Base-by-base conservation (phyloP, 2,888 invertebrate species). In the Tachina grossa region DNA sequence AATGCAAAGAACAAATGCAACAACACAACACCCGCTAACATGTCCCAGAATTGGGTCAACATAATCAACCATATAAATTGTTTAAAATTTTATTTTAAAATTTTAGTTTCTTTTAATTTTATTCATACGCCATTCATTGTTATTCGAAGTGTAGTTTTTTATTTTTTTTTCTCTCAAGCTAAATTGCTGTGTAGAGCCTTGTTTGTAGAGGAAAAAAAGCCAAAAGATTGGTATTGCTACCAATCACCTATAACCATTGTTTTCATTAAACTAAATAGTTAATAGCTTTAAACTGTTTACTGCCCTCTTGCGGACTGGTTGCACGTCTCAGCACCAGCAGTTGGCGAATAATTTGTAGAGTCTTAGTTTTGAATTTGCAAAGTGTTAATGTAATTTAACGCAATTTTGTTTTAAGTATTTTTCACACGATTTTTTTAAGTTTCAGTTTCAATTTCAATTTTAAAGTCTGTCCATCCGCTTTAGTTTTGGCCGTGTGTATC, bases 21-120 rank as follows among this genome's bases (percentile, higher is more conserved):
- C 65, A 72, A 68, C 49, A 72, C 83, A 85, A 87, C 87, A 86
- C 86, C 85, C 87, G 86, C 87, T 87, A 85, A 87, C 87, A 84
- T 84, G 87, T 87, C 88, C 87, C 88, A 90, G 90, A 90, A 90
- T 89, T 90, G 87, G 90, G 89, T 87, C 89, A 87, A 88, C 79
- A 77, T 88, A 89, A 81, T 84, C 86, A 84, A 84, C 84, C 71
- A 86, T 53, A 81, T 81, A 78, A 84, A 81, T 80, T 76, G 83
- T 47, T 85, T 79, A 82, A 68, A 16, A 2, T 82, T 59, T 59
- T 71, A 57, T 57, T 77, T 83, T 45, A 31, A 57, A 47, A 9
- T 57, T 75, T 68, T n/a, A 47, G 57, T 68, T 59, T 59, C 43
- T 53, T 61, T 81, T 45, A 53, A 75, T 59, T 61, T 75, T 39